Conservation (phyloP, 2,113 vertebrate genomes). For the Triplophysa siluroides region DNA sequence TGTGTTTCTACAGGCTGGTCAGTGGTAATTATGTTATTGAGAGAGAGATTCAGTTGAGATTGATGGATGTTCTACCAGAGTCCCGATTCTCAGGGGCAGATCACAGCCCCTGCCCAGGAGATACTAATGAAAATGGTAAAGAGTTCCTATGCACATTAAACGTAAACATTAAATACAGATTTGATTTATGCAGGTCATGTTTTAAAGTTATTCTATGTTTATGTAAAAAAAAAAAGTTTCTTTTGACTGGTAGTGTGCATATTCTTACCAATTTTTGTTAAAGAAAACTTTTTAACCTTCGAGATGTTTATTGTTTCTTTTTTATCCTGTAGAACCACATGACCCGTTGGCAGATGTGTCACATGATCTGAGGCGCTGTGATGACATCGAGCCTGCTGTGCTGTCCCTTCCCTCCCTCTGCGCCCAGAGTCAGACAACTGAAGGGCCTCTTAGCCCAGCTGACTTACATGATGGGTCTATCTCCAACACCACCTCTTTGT, state of each 20-base stretch:
- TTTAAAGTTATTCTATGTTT: neutral
- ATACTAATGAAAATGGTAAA: conserved; percentile 44
- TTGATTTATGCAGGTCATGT: neutral
- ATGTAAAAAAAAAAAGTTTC: too few species aligned
- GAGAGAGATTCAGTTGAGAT: conserved; percentile 42
- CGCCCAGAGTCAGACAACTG: conserved; percentile 42
- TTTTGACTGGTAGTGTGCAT: neutral
- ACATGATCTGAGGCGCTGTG: conserved; percentile 48
- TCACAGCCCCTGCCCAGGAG: conserved; percentile 44
- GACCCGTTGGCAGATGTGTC: conserved; percentile 58
- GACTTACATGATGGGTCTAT: conserved; percentile 81
- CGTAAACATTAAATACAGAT: neutral
- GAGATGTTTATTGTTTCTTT: conserved; percentile 36
- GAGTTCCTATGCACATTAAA: neutral
- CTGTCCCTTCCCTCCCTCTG: conserved; percentile 68
- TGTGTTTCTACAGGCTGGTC: conserved; percentile 44
- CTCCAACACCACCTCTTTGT: conserved; percentile 84
- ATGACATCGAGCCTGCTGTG: conserved; percentile 53
- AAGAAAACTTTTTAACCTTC: neutral
- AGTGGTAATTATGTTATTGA: conserved; percentile 49
- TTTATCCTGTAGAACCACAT: conserved; percentile 69
- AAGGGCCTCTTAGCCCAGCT: conserved; percentile 56
- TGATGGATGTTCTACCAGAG: conserved; percentile 60
- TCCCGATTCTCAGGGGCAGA: conserved; percentile 46
- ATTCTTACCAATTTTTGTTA: neutral